phyloP scores from a whole-genome alignment of 2,113 vertebrate genomes.

The Passer montanus region DNA sequence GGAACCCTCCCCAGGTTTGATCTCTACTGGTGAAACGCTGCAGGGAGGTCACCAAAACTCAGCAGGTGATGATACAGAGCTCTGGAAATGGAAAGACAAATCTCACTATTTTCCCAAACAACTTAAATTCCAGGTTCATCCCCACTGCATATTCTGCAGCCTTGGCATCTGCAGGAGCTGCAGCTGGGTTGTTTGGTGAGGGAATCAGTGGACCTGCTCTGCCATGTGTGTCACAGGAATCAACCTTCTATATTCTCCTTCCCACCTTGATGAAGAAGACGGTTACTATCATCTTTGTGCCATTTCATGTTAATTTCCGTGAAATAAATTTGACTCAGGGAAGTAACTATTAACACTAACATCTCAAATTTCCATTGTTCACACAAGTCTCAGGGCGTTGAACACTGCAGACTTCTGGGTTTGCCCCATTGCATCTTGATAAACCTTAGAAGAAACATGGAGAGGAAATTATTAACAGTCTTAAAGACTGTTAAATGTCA shows the following conservation, averaged over 20 bases:
- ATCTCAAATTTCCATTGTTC: background rate
- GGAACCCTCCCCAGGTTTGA: background rate
- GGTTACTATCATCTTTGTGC: background rate
- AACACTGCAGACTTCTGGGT: background rate
- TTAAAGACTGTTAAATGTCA: background rate
- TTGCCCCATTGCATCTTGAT: background rate
- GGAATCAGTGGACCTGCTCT: background rate
- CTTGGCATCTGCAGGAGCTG: background rate
- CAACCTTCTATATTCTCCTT: background rate
- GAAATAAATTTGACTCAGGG: background rate
- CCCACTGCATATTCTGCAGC: background rate
- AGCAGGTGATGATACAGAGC: background rate
- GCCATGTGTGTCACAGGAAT: fast-evolving
- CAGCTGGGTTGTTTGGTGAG: background rate
- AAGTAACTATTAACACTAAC: background rate
- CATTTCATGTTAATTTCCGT: background rate
- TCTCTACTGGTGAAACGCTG: background rate
- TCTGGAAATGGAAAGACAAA: background rate
- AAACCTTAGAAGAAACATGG: background rate
- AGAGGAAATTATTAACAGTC: background rate
- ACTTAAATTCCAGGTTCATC: background rate
- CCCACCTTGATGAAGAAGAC: background rate
- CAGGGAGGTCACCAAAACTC: background rate
- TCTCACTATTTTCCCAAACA: background rate
- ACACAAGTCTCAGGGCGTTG: background rate